phyloP scores from a whole-genome alignment of 2,888 invertebrate species.

The Glomeris marginata region DNA sequence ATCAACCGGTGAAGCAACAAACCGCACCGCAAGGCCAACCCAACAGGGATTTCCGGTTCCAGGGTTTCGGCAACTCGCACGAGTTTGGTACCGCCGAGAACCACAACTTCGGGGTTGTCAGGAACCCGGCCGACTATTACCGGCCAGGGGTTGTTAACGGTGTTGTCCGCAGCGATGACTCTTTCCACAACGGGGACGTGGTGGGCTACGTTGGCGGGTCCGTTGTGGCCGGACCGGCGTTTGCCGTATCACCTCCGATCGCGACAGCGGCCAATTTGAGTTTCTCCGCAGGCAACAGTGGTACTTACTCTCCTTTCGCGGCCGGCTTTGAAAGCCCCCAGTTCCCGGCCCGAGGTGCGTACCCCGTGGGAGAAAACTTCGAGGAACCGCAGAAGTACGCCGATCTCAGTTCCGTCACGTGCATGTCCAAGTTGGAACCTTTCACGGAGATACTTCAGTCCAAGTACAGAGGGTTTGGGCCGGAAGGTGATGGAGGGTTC shows the following conservation, averaged over 20 bases:
- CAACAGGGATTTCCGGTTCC: not conserved
- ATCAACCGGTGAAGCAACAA: conserved; percentile 4
- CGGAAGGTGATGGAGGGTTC: not conserved
- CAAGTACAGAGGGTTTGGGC: conserved; percentile 12
- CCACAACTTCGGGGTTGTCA: not conserved
- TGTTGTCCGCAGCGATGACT: not conserved
- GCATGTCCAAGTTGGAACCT: conserved; percentile 35
- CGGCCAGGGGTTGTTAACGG: not conserved
- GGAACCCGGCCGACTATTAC: not conserved
- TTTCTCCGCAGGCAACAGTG: no score
- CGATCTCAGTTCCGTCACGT: conserved; percentile 22
- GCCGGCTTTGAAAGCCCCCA: not conserved
- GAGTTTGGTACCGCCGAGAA: no score
- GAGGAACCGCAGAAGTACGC: conserved; percentile 22
- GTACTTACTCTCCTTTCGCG: not conserved
- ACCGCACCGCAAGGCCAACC: not conserved
- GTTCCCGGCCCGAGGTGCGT: no score
- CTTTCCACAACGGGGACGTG: no score
- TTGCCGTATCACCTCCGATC: not conserved
- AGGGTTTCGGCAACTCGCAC: no score
- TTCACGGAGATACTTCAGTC: conserved; percentile 40
- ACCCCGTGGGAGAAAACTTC: not conserved
- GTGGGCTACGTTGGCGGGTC: no score
- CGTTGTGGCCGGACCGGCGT: not conserved
- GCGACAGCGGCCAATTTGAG: not conserved